phyloP scores from a whole-genome alignment of 1,140 invertebrate species.

The Drosophila virilis region DNA sequence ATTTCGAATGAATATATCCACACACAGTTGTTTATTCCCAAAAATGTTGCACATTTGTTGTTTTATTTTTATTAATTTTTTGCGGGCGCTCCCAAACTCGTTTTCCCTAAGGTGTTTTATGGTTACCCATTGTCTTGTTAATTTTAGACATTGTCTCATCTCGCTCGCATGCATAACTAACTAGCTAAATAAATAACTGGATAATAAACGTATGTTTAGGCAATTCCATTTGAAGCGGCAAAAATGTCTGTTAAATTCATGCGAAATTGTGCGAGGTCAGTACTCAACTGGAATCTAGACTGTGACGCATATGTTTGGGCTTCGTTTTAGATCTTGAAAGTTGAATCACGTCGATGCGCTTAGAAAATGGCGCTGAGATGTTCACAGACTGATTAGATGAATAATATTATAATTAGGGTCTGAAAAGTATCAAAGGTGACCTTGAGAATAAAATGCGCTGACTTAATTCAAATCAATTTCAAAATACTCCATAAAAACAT shows the following conservation, averaged over 20 bases:
- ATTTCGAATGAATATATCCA: too few species aligned
- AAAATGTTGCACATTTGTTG: neutral
- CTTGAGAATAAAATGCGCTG: constrained; percentile 8
- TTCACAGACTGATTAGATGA: constrained; percentile 15
- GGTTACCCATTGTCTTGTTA: constrained; percentile 48
- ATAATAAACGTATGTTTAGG: constrained; percentile 23
- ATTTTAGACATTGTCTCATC: constrained; percentile 74
- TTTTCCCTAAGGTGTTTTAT: constrained; percentile 39
- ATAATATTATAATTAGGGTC: constrained; percentile 41
- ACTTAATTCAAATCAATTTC: neutral
- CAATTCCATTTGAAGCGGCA: constrained; percentile 25
- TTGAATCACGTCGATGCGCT: constrained; percentile 28
- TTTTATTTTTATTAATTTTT: neutral
- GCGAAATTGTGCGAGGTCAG: constrained; percentile 65
- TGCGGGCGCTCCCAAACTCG: constrained; percentile 47
- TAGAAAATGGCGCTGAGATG: neutral
- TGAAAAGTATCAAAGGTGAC: constrained; percentile 4
- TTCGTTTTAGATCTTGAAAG: constrained; percentile 15
- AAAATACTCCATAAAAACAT: neutral
- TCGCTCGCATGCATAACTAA: constrained; percentile 33
- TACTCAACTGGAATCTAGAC: constrained; percentile 25
- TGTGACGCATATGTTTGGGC: constrained; percentile 12
- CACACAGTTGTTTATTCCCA: neutral
- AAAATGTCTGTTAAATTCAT: constrained; percentile 31
- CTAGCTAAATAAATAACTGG: neutral